phyloP scores from a whole-genome alignment of 2,888 invertebrate genomes.

The Timema podura region DNA sequence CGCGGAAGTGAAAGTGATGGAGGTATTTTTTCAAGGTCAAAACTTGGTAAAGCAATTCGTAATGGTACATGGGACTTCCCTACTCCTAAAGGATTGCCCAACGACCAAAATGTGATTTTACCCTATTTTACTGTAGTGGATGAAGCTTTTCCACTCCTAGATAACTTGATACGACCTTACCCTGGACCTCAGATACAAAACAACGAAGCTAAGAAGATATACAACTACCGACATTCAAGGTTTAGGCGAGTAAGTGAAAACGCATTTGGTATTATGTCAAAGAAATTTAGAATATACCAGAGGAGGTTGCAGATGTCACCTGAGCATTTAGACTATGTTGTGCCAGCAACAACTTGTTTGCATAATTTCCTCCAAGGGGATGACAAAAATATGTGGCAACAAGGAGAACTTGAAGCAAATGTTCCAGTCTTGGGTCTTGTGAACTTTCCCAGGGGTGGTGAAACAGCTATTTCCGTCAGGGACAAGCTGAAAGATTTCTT shows the following conservation, averaged over 20 bases:
- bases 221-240: slow-evolving; percentile 3
- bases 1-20: background rate
- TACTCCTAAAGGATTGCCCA: background rate
- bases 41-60: background rate
- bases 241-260: background rate
- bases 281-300: background rate
- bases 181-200: background rate
- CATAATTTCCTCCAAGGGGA: background rate
- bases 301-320: background rate
- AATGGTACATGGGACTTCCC: background rate
- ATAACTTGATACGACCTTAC: background rate
- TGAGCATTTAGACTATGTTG: background rate
- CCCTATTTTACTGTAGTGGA: background rate
- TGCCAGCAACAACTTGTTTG: background rate
- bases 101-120: background rate
- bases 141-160: background rate
- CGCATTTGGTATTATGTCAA: background rate
- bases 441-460: background rate
- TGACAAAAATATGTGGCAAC: background rate
- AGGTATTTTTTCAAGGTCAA: background rate
- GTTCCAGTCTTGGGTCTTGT: background rate
- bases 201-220: background rate
- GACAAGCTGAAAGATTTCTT: background rate
- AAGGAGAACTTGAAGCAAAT: background rate
- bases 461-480: background rate